Evolutionary conservation across 2,113 vertebrate genomes (phyloP), one percentile per base, ranked within the genome.

Genomic region (Tachysurus fulvidraco): DNA sequence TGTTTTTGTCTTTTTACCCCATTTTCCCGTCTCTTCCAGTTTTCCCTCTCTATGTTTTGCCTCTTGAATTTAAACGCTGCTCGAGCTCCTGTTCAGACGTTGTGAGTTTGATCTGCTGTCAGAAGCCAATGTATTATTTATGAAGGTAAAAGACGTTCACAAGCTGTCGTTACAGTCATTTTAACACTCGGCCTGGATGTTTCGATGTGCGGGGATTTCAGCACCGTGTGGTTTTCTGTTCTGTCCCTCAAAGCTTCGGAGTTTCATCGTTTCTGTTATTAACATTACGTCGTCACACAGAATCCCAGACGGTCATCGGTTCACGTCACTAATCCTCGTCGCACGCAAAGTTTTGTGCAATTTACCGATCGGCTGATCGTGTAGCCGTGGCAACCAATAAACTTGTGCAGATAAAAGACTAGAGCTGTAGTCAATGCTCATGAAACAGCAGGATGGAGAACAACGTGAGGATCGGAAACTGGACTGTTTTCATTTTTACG

Each of bases 71-170:
- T 64, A 57, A 84, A 41, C 57, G 25, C 74, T 21, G 65, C 30
- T 83, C 65, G 83, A 84, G 62, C 84, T 57, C 30, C 46, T 74
- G 77, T 85, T 83, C 55, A 74, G 44, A 59, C 25, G 67, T 62
- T 60, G 65, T 44, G 59, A 30, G 76, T 25, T 59, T 81, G 77
- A 85, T 30, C 59, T 81, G 30, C 65, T 85, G 62, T 79, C 59
- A 59, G 55, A 46, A 60, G 69, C 67, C 65, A 52, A 81, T 85
- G 64, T 81, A 73, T 85, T 85, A 88, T 88, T 81, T 85, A 88
- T 88, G 67, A 85, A 88, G n/a, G 67, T 28, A 9, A 83, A 81
- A 76, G 62, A 46, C 81, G 59, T 82, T 82, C 83, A 85, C 64
- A 83, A 46, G 77, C 83, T 71, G 73, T 55, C 67, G 30, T 65